phyloP scores from a whole-genome alignment of 2,888 invertebrate genomes.

The Lasioglossum morio region DNA sequence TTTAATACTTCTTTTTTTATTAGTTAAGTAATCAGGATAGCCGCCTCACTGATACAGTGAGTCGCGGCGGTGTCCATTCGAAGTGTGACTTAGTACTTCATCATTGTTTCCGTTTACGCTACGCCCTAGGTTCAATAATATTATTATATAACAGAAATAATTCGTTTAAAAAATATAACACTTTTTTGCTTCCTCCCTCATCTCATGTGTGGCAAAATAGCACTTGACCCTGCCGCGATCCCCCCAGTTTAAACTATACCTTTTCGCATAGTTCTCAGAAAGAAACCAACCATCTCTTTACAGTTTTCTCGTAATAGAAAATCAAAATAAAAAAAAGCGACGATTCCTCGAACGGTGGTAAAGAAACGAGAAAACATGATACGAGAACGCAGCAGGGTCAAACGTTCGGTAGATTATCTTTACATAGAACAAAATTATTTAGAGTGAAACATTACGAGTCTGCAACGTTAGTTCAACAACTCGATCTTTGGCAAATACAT shows the following conservation, averaged over 20 bases:
- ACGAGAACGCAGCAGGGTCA: conserved; percentile 20
- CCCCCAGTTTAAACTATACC: not conserved
- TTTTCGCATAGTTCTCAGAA: not conserved
- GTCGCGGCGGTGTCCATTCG: conserved; percentile 73
- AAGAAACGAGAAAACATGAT: not conserved
- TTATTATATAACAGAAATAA: conserved; percentile 70
- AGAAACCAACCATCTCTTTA: not conserved
- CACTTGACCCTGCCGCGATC: conserved; percentile 22
- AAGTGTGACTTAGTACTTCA: conserved; percentile 76
- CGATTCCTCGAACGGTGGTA: not conserved
- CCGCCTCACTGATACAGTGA: conserved; percentile 84
- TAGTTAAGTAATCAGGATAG: conserved; percentile 78
- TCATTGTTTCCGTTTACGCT: conserved; percentile 57
- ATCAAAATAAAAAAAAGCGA: not conserved
- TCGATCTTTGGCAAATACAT: conserved; percentile 68
- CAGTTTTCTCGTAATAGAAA: not conserved
- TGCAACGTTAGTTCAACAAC: conserved; percentile 48
- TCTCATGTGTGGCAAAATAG: conserved; percentile 60
- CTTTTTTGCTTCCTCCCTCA: conserved; percentile 33
- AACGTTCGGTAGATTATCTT: conserved; percentile 51
- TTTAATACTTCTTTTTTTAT: conserved; percentile 81
- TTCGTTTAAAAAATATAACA: conserved; percentile 67
- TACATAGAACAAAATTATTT: conserved; percentile 56
- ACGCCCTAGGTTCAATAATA: conserved; percentile 76
- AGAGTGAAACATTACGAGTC: conserved; percentile 44